phyloP scores from a whole-genome alignment of 2,888 invertebrate species.

The Machimus atricapillus region DNA sequence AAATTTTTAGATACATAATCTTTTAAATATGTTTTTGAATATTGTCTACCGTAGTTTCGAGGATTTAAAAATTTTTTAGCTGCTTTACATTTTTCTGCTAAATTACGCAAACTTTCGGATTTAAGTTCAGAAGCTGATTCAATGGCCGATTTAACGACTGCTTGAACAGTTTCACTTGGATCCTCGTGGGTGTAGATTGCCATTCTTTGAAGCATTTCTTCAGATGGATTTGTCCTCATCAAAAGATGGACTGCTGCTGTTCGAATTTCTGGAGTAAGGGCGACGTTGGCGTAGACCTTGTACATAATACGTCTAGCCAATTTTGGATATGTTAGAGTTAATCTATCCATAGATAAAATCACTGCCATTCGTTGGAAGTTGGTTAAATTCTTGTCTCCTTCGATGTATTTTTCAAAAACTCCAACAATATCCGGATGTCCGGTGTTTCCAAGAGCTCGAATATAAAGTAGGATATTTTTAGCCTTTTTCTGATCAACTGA shows the following conservation, averaged over 20 bases:
- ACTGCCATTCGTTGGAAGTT: conserved; percentile 71
- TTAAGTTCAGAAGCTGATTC: conserved; percentile 65
- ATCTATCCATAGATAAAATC: conserved; percentile 66
- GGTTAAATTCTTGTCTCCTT: conserved; percentile 66
- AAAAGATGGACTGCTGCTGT: conserved; percentile 70
- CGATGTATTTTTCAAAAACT: conserved; percentile 72
- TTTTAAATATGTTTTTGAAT: conserved; percentile 63
- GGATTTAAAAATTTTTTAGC: conserved; percentile 64
- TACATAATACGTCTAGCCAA: conserved; percentile 67
- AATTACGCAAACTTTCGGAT: conserved; percentile 60
- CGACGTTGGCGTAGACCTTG: conserved; percentile 72
- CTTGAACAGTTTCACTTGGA: conserved; percentile 69
- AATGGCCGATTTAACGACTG: conserved; percentile 71
- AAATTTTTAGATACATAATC: conserved; percentile 61
- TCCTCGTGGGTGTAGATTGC: conserved; percentile 73
- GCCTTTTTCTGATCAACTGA: conserved; percentile 67
- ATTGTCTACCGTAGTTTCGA: conserved; percentile 62
- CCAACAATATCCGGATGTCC: conserved; percentile 69
- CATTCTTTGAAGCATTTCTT: conserved; percentile 73
- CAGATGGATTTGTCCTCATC: conserved; percentile 69
- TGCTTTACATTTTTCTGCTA: conserved; percentile 64
- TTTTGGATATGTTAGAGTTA: conserved; percentile 65
- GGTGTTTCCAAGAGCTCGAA: conserved; percentile 71
- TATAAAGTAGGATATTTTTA: conserved; percentile 68
- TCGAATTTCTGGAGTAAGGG: conserved; percentile 71